A percentile compares a stretch with the other conserved stretches of the same genome.
Evolutionary conservation across 2,888 invertebrate genomes (phyloP).

Genomic region (Spodoptera picta): DNA sequence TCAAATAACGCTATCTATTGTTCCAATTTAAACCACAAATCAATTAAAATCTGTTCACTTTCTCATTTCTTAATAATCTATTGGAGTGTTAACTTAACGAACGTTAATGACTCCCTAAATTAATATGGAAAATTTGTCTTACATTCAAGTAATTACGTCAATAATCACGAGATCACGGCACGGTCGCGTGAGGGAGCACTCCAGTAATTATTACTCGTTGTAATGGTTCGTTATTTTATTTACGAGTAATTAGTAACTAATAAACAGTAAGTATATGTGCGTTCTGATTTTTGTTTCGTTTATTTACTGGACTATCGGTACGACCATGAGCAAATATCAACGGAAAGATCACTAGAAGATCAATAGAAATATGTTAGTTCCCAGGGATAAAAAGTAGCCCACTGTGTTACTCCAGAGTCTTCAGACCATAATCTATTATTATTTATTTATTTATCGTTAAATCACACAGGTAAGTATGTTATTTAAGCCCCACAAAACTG

Average conservation of each 20-base stretch:
- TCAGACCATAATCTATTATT: too few relatives aligned
- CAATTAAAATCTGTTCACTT: neutral
- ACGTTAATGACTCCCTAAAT: slow-evolving; percentile 14
- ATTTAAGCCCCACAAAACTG: too few relatives aligned
- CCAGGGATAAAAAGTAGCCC: too few relatives aligned
- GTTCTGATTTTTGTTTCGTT: neutral
- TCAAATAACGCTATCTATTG: too few relatives aligned
- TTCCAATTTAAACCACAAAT: neutral
- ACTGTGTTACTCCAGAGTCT: too few relatives aligned
- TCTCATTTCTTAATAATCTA: neutral
- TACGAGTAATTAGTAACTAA: slow-evolving; percentile 1
- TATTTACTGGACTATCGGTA: neutral
- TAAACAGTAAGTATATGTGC: neutral
- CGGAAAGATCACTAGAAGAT: too few relatives aligned
- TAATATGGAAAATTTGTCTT: slow-evolving; percentile 18
- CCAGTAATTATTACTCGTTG: slow-evolving; percentile 1
- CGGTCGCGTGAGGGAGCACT: slow-evolving; percentile 1
- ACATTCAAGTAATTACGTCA: slow-evolving; percentile 4
- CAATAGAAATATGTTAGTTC: too few relatives aligned
- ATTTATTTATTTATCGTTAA: too few relatives aligned
- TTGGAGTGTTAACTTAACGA: slow-evolving; percentile 1
- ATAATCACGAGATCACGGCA: slow-evolving; percentile 17
- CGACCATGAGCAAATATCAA: too few relatives aligned
- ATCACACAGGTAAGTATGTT: too few relatives aligned
- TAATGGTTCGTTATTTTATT: slow-evolving; percentile 11